A percentile compares a stretch with the other conserved stretches of the same genome.
Evolutionary conservation across 2,113 vertebrate genomes (phyloP).

Genomic region (Onychostruthus taczanowskii): DNA sequence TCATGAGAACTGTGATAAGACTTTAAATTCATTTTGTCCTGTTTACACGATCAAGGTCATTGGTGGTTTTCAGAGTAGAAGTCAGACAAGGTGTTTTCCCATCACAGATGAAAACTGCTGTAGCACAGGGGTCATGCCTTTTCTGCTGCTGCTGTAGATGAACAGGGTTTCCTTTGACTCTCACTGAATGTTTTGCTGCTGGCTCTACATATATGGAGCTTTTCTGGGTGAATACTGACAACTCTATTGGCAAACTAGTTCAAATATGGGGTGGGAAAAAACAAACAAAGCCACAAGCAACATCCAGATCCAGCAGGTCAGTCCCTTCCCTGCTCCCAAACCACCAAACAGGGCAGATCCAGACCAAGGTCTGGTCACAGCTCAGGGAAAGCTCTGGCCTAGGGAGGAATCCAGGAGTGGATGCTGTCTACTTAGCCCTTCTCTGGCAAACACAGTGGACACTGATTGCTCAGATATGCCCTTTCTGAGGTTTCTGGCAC

Average conservation of each 20-base stretch:
- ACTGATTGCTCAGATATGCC: background rate
- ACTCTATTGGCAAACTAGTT: background rate
- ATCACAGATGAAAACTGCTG: constrained; percentile 24
- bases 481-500: background rate
- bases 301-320: background rate
- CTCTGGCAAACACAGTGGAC: background rate
- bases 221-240: background rate
- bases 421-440: background rate
- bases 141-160: background rate
- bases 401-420: background rate
- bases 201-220: background rate
- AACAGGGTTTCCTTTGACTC: background rate
- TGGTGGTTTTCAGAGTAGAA: constrained; percentile 30
- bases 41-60: constrained; percentile 41
- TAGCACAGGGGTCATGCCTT: background rate
- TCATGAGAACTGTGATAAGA: constrained; percentile 49
- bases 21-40: constrained; percentile 30
- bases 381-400: background rate
- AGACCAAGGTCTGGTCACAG: background rate
- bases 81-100: constrained; percentile 44
- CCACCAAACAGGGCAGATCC: background rate
- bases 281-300: background rate
- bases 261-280: background rate
- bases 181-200: background rate
- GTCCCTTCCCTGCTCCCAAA: background rate